Percentiles rank a stretch among this genome's conserved stretches.
Conservation (phyloP, 2,797 vertebrate genomes). For the Pantherophis alleghaniensis region DNA sequence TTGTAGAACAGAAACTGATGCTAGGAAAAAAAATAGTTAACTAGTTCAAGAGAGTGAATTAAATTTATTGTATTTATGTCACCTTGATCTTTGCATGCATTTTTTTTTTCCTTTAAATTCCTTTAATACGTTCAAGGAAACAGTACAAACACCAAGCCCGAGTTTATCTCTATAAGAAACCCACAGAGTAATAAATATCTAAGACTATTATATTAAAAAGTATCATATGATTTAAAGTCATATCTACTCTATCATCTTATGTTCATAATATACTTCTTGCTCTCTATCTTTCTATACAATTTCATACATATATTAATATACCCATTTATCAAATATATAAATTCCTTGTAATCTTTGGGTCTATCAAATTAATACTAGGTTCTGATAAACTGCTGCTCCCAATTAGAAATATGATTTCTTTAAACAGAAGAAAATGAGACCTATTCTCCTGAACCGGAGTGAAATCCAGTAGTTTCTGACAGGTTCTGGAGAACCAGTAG, state of each 20-base stretch:
- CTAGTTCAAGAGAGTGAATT: neutral
- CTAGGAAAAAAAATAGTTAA: neutral
- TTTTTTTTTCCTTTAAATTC: neutral
- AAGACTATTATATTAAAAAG: neutral
- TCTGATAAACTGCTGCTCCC: conserved; percentile 35
- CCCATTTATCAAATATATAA: neutral
- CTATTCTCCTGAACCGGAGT: conserved; percentile 14
- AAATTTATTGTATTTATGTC: neutral
- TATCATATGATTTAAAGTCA: neutral
- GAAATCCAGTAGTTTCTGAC: too few species aligned
- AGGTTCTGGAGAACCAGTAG: too few species aligned
- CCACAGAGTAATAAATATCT: neutral
- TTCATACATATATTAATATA: neutral
- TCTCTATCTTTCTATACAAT: neutral
- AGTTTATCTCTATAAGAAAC: neutral
- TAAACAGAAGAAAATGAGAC: conserved; percentile 37
- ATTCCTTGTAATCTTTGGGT: conserved; percentile 25
- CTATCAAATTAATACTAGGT: conserved; percentile 36
- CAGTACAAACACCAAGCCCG: neutral
- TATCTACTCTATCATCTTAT: neutral
- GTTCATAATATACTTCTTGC: neutral
- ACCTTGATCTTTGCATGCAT: neutral
- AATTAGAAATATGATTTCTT: conserved; percentile 46
- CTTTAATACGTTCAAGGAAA: neutral
- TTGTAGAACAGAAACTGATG: neutral